Base-by-base conservation (phyloP, 2,797 vertebrate species). In the Astyanax mexicanus region DNA sequence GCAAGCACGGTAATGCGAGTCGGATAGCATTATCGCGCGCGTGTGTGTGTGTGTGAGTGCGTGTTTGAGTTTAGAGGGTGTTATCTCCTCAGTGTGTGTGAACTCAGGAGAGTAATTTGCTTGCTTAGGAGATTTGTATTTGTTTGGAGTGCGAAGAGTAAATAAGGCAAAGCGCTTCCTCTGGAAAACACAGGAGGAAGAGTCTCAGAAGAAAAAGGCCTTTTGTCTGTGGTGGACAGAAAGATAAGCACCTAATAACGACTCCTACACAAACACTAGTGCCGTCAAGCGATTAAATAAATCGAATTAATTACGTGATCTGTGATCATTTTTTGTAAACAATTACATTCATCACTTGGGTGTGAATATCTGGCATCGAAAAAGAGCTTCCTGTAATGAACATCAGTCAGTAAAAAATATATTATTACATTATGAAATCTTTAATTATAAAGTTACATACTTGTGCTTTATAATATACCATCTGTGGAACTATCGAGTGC, bases 11-110 rank as follows among this genome's bases (percentile, higher is more conserved):
- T 58, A 19, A 13, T 47, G 42, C 42, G 12, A 44, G 51, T 25
- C n/a, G 52, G 37, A 42, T 27, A n/a, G 51, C n/a, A 35, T 44
- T 35, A 23, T 25, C 27, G 8, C 5, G 9, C 65, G 68, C 72
- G 37, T n/a, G n/a, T 49, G 27, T 70, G 37, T 38, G 38, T 69
- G 66, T 75, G 73, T 19, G 73, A 12, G 27, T 12, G 55, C 29
- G 17, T 51, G 66, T 44, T 17, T 55, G 47, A 69, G 23, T 55
- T 35, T 70, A 13, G 11, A 19, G 37, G 6, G 29, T 25, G 29
- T 25, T 69, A 69, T 69, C 35, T 51, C 64, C 17, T 52, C 42
- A 19, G 65, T 69, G 44, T 65, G 62, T 75, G 74, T 68, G 42
- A 60, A 51, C 44, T 38, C 35, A 0, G 40, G 19, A 35, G 47